Evolutionary conservation across 2,888 invertebrate species (phyloP), one percentile per base, ranked within the genome.

Genomic region (Cheiracanthium punctorium): DNA sequence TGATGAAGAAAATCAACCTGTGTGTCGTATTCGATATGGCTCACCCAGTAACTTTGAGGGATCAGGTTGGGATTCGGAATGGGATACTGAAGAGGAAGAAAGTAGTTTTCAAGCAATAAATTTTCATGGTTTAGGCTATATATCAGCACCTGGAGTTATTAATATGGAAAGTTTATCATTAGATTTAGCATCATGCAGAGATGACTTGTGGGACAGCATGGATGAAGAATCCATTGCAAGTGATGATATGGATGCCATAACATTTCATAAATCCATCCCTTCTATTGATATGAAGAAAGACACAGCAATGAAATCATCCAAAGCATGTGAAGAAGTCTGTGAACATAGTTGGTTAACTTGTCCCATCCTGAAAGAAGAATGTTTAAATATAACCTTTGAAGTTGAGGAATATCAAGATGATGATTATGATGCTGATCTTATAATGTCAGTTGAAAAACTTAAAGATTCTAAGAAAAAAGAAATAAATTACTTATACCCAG

Each of bases 281-380:
- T 2, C 24, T 24, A 70, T 48, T 5, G 64, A 70, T 2, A 94
- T 93, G 52, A 95, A 70, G n/a, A 58, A 81, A 32, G 58, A 76
- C 10, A 37, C 2, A 2, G 28, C 32, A 10, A 41, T 64, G 7
- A 84, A 72, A 52, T 20, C 37, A 29, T 58, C 69, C 12, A 77
- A 74, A 33, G 70, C 33, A 5, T 52, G 30, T 64, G 84, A 85
- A 41, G 84, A 85, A 70, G 17, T 70, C 0, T 79, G 73, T 70
- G 84, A 85, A 43, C 41, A 64, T 30, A 85, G 79, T 69, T 85
- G 84, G 84, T 37, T 85, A 41, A 85, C 84, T 24, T 85, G 74
- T 32, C 67, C 77, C 5, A 30, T 32, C 17, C 28, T 74, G 37
- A 85, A 73, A 30, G 74, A 80, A 41, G 74, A 85, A 32, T 69